Percentiles rank a stretch among this genome's conserved stretches.
Conservation (phyloP, 2,113 vertebrate species). For the Sturnus vulgaris region DNA sequence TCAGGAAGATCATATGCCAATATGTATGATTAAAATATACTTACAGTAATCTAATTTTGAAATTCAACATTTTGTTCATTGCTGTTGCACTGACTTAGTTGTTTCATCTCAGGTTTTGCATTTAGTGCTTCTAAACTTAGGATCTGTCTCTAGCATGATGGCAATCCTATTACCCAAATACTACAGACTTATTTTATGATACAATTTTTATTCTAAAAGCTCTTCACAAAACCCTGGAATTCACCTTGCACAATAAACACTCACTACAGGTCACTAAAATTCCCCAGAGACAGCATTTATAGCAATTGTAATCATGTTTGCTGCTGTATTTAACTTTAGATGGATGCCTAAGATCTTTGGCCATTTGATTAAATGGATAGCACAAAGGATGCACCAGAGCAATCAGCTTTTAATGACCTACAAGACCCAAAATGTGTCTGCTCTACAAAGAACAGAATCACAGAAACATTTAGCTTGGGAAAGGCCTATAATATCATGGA, state of each 20-base stretch:
- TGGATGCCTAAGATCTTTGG: neutral
- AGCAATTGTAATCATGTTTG: neutral
- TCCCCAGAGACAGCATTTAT: neutral
- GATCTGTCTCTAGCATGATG: neutral
- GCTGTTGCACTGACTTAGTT: neutral
- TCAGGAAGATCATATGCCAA: neutral
- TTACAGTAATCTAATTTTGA: neutral
- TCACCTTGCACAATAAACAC: neutral
- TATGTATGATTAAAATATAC: neutral
- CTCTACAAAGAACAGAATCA: neutral
- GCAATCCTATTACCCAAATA: neutral
- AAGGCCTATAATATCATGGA: neutral
- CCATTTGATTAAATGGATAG: neutral
- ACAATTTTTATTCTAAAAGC: neutral
- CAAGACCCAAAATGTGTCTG: neutral
- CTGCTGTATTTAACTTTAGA: neutral
- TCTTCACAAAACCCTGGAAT: neutral
- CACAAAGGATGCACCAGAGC: neutral
- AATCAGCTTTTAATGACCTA: neutral
- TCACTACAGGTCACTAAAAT: neutral
- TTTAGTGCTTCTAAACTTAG: neutral
- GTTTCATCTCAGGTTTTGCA: neutral
- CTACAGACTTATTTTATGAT: neutral
- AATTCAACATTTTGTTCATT: neutral
- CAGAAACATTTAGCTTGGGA: neutral